Conservation (phyloP, 2,888 invertebrate species). For the Ypsolopha sequella region DNA sequence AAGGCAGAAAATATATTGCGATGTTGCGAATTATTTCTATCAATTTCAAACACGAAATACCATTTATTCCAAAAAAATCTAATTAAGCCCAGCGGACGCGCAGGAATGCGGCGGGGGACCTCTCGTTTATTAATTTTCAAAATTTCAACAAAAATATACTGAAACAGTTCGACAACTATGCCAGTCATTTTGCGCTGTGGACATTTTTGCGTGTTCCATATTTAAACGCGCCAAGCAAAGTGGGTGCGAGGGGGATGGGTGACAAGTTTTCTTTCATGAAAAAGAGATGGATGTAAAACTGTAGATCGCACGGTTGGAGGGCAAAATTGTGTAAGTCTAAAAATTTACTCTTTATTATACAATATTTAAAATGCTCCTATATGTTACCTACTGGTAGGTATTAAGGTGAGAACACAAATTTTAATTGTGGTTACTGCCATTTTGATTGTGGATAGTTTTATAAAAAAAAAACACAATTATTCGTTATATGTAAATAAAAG, state of each 20-base stretch:
- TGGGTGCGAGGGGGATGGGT: conserved; percentile 1
- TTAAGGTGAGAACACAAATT: no score
- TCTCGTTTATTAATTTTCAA: conserved; percentile 58
- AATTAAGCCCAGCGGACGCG: conserved; percentile 43
- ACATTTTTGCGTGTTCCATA: conserved; percentile 41
- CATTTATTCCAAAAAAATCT: conserved; percentile 58
- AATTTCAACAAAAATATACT: conserved; percentile 60
- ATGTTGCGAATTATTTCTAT: not conserved
- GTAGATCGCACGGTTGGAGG: no score
- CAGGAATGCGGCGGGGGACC: conserved; percentile 36
- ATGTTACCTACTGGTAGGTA: no score
- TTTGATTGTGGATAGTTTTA: no score
- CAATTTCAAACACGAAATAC: conserved; percentile 19
- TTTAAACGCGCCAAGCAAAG: conserved; percentile 18
- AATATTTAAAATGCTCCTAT: no score
- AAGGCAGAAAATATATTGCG: not conserved
- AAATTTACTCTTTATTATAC: no score
- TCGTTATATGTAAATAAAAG: no score
- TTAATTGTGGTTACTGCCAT: no score
- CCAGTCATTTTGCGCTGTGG: conserved; percentile 40
- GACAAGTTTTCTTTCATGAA: conserved; percentile 8
- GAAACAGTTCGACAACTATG: conserved; percentile 48
- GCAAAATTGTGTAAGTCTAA: no score
- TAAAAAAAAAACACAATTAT: no score
- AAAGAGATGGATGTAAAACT: not conserved